Conservation (phyloP, 2,113 vertebrate genomes). For the Motacilla alba region DNA sequence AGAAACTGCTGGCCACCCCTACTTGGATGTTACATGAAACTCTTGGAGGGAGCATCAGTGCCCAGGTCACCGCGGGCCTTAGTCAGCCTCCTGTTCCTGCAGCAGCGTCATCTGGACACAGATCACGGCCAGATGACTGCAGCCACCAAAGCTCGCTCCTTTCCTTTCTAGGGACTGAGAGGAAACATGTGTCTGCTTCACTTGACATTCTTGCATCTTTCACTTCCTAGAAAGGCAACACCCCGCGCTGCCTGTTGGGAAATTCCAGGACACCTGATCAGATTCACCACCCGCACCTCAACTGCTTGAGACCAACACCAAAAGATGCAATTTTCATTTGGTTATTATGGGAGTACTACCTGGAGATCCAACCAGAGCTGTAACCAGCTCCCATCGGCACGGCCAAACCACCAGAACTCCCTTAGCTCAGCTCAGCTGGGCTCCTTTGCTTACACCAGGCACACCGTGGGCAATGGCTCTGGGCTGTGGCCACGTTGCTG, state of each 20-base stretch:
- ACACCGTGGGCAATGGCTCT: accelerated
- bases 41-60: neutral
- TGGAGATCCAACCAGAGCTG: neutral
- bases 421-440: neutral
- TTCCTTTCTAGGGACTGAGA: slow-evolving; percentile 21
- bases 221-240: neutral
- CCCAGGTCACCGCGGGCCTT: neutral
- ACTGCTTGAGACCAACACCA: neutral
- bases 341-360: accelerated
- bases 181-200: neutral
- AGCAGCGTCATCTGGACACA: neutral
- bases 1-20: neutral
- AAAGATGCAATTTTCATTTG: neutral
- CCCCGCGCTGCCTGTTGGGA: neutral
- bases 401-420: neutral
- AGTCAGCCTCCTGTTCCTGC: neutral
- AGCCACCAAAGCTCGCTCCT: neutral
- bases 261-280: neutral
- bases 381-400: neutral
- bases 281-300: neutral
- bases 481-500: neutral
- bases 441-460: neutral
- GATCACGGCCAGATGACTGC: neutral
- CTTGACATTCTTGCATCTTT: neutral
- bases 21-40: neutral